Evolutionary conservation across 2,113 vertebrate species (phyloP).

Genomic region (Phasianus colchicus): DNA sequence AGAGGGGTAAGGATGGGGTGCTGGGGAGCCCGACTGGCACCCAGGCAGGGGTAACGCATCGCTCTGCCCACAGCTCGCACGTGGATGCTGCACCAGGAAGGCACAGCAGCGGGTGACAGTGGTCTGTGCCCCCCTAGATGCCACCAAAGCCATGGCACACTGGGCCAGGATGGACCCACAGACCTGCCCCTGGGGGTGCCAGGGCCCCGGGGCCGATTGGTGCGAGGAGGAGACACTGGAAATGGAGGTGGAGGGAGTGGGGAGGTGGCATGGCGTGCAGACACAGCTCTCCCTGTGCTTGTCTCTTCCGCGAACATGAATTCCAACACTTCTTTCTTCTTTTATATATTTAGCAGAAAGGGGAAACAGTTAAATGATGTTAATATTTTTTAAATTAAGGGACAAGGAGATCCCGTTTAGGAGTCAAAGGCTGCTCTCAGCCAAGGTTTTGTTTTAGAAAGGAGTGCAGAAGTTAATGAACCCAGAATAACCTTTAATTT

Average conservation of each 20-base stretch:
- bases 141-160: neutral
- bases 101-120: fast-evolving
- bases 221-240: fast-evolving
- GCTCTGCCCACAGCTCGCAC: neutral
- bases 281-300: fast-evolving
- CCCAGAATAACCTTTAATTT: constrained; percentile 72
- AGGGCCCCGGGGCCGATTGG: fast-evolving
- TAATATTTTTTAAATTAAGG: constrained; percentile 69
- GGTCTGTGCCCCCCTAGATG: neutral
- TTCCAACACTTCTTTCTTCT: neutral
- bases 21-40: neutral
- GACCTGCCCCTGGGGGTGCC: neutral
- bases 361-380: constrained; percentile 52
- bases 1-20: fast-evolving
- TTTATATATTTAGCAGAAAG: neutral
- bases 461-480: constrained; percentile 69
- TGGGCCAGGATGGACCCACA: neutral
- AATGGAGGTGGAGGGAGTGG: neutral
- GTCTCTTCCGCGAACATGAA: neutral
- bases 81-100: fast-evolving
- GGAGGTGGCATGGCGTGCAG: neutral
- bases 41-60: neutral
- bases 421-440: constrained; percentile 67
- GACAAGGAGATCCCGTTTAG: constrained; percentile 59
- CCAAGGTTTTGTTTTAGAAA: constrained; percentile 57